phyloP scores from a whole-genome alignment of 2,113 vertebrate genomes.

The Oryzias melastigma region DNA sequence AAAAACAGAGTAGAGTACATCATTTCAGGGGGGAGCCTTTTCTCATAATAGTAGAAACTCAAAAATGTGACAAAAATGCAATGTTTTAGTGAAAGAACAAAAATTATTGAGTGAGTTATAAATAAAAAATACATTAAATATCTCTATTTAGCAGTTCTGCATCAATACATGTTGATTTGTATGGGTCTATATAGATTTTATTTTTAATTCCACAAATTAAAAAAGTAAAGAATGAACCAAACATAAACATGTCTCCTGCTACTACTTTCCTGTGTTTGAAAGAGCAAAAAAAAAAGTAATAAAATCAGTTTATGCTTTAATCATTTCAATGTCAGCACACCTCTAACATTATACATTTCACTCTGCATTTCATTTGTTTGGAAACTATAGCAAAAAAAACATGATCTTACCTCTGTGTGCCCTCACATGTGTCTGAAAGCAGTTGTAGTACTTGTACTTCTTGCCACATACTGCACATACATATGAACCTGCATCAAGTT shows the following conservation, averaged over 20 bases:
- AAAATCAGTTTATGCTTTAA: not conserved
- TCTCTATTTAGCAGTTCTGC: too few relatives aligned
- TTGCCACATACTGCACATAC: constrained; percentile 96
- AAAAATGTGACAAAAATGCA: too few relatives aligned
- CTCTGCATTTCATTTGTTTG: not conserved
- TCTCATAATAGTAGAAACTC: too few relatives aligned
- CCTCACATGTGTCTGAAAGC: constrained; percentile 97
- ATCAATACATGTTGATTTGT: not conserved
- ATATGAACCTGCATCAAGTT: constrained; percentile 85
- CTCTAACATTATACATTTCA: not conserved
- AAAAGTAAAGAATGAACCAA: not conserved
- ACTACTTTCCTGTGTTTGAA: not conserved
- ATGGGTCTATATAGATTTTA: too few relatives aligned
- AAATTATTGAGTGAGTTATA: too few relatives aligned
- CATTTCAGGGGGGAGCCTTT: too few relatives aligned
- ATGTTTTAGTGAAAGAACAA: too few relatives aligned
- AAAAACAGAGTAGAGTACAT: too few relatives aligned
- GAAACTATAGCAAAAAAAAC: not conserved
- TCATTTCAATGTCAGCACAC: not conserved
- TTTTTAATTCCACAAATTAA: not conserved
- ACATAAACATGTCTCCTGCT: not conserved
- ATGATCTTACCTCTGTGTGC: constrained; percentile 89
- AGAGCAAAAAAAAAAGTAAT: not conserved
- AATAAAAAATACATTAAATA: too few relatives aligned
- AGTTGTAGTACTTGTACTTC: constrained; percentile 99